Conservation (phyloP, 64 coral and sea anemone genomes). For the Orbicella faveolata region DNA sequence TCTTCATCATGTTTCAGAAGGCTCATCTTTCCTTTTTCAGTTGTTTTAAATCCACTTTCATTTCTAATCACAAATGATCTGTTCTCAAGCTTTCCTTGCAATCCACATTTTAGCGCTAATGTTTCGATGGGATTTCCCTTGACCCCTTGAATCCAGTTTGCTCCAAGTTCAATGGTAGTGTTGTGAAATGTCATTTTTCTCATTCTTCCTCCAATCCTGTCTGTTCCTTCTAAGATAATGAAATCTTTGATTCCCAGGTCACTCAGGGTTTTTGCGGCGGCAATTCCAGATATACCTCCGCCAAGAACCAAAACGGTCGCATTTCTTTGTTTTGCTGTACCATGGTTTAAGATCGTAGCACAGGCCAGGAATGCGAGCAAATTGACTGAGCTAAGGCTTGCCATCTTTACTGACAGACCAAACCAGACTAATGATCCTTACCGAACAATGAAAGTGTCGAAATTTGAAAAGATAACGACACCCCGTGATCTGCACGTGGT, state of each 20-base stretch:
- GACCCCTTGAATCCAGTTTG: constrained; percentile 82
- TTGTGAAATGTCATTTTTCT: constrained; percentile 34
- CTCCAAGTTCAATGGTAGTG: constrained; percentile 65
- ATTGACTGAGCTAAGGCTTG: background rate
- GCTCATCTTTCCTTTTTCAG: constrained; percentile 25
- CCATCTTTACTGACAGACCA: background rate
- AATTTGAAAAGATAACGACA: background rate
- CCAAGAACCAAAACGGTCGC: constrained; percentile 62
- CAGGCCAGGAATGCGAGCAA: background rate
- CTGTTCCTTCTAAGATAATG: constrained; percentile 70
- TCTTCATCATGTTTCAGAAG: constrained; percentile 3
- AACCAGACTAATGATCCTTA: no score
- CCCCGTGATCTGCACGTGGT: background rate
- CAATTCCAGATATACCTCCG: constrained; percentile 65
- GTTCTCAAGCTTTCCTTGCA: constrained; percentile 50
- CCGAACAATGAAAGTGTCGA: no score
- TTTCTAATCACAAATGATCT: constrained; percentile 55
- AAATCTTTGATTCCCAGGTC: constrained; percentile 55
- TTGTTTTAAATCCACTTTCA: constrained; percentile 50
- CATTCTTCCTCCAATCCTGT: constrained; percentile 63
- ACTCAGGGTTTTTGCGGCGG: constrained; percentile 54
- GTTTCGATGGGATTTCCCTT: constrained; percentile 54
- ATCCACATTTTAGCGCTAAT: constrained; percentile 50
- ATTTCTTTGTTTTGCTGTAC: constrained; percentile 8
- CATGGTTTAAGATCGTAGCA: background rate